Evolutionary conservation across 1,140 invertebrate species (phyloP).

Genomic region (Zaprionus taronus): DNA sequence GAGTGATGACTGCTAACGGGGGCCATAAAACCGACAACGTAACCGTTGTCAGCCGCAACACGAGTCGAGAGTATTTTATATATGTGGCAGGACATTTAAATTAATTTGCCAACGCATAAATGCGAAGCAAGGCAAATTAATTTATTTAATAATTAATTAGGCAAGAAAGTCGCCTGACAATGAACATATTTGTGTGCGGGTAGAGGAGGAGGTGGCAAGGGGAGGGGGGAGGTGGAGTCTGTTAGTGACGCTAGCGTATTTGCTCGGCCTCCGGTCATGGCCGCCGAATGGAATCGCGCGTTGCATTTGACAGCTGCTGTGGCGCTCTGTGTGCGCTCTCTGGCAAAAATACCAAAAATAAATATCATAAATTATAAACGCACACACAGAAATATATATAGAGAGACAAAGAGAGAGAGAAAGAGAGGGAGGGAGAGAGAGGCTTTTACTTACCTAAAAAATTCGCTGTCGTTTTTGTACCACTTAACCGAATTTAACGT

Average conservation of each 20-base stretch:
- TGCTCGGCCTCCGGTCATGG: conserved; percentile 39
- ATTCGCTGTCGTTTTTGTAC: conserved; percentile 90
- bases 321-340: neutral
- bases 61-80: conserved; percentile 37
- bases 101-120: conserved; percentile 71
- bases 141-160: conserved; percentile 83
- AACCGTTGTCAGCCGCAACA: conserved; percentile 22
- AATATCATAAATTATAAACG: conserved; percentile 74
- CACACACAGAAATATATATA: conserved; percentile 30
- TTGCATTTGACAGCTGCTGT: conserved; percentile 72
- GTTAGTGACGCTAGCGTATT: conserved; percentile 12
- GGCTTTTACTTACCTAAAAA: conserved; percentile 87
- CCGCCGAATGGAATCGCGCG: conserved; percentile 48
- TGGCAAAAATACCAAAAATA: conserved; percentile 57
- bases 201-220: neutral
- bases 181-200: conserved; percentile 71
- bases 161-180: conserved; percentile 74
- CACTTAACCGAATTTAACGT: conserved; percentile 91
- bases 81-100: conserved; percentile 71
- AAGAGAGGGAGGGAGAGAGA: neutral
- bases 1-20: conserved; percentile 36
- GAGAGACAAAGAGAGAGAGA: neutral
- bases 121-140: conserved; percentile 69
- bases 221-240: conserved; percentile 6
- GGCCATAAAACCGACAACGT: conserved; percentile 25